A percentile compares a stretch with the other conserved stretches of the same genome.
Evolutionary conservation across 1,140 invertebrate genomes (phyloP).

Genomic region (Zophobas morio): DNA sequence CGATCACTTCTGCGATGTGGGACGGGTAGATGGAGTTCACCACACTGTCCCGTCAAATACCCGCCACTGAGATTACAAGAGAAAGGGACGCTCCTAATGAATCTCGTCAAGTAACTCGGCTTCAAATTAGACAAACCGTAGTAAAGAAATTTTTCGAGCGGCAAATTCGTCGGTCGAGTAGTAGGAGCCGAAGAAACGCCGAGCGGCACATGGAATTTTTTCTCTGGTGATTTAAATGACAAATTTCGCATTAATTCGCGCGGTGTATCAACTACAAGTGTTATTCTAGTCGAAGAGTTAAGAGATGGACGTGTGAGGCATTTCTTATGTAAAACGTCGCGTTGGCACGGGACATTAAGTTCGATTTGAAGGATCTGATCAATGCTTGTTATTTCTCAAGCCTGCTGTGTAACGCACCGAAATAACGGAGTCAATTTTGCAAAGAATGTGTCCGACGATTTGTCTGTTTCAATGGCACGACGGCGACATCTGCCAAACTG

Average conservation of each 20-base stretch:
- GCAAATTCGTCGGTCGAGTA: too few relatives aligned
- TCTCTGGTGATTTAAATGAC: too few relatives aligned
- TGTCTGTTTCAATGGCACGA: conserved; percentile 45
- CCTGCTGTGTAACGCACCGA: conserved; percentile 34
- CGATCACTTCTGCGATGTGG: conserved; percentile 53
- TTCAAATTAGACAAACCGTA: background rate
- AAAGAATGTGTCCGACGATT: conserved; percentile 43
- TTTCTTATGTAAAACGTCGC: conserved; percentile 14
- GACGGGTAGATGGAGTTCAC: conserved; percentile 38
- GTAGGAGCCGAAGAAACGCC: too few relatives aligned
- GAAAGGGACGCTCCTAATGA: conserved; percentile 32
- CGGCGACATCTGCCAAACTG: conserved; percentile 47
- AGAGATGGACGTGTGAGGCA: conserved; percentile 22
- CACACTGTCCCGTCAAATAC: conserved; percentile 37
- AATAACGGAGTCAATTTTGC: conserved; percentile 41
- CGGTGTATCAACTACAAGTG: background rate
- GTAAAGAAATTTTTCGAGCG: too few relatives aligned
- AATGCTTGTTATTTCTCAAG: conserved; percentile 43
- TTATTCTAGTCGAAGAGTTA: background rate
- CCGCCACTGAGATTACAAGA: conserved; percentile 13
- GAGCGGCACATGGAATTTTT: too few relatives aligned
- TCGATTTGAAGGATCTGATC: conserved; percentile 37
- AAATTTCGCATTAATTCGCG: too few relatives aligned
- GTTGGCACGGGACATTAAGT: conserved; percentile 13
- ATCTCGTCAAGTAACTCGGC: conserved; percentile 7